Percentiles rank a stretch among this genome's conserved stretches.
These are phyloP conservation scores for Limnothrissa miodon DNA, from an alignment of 2,113 vertebrate species.

Conservation along the genomic window DNA sequence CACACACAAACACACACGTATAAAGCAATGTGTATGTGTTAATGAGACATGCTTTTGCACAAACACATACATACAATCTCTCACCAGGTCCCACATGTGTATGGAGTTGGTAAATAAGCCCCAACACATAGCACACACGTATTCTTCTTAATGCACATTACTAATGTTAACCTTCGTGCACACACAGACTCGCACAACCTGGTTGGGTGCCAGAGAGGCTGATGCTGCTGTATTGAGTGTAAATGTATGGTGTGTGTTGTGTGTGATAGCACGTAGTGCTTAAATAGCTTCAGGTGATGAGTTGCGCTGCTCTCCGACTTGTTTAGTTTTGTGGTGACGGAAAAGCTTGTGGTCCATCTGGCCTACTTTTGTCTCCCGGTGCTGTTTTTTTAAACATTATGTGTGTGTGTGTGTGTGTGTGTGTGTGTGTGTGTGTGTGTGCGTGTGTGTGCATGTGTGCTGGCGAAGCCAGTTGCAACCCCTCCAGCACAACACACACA, in stretches of 20 bases:
- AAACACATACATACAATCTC: constrained; percentile 34
- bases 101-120: constrained; percentile 32
- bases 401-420: background rate
- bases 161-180: background rate
- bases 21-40: constrained; percentile 22
- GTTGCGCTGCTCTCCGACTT: background rate
- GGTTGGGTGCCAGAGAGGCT: background rate
- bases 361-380: background rate
- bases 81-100: constrained; percentile 22
- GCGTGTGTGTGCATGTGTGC: background rate
- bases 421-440: background rate
- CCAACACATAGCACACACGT: constrained; percentile 50
- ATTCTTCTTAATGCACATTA: constrained; percentile 17
- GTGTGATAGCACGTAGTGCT: background rate
- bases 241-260: background rate
- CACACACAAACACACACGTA: constrained; percentile 47
- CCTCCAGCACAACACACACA: background rate
- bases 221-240: background rate
- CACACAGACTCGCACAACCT: constrained; percentile 9
- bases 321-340: background rate
- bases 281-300: background rate
- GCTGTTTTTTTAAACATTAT: too few relatives aligned
- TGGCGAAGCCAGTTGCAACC: background rate
- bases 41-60: constrained; percentile 3
- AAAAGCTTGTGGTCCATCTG: background rate